Conservation (phyloP, 92 coral and sea anemone genomes). For the Epizoanthus stellaris region DNA sequence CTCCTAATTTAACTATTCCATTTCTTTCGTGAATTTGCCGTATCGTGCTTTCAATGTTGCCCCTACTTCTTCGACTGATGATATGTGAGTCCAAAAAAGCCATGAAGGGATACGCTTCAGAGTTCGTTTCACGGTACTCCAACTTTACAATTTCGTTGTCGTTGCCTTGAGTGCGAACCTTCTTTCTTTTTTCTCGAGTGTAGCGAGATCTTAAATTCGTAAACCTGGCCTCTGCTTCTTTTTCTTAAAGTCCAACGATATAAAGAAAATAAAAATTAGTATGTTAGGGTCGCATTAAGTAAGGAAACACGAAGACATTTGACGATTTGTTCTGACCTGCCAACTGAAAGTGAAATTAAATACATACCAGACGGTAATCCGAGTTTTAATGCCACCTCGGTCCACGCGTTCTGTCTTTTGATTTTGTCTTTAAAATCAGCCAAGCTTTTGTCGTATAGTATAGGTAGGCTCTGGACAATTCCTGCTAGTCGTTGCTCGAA, state of each 20-base stretch:
- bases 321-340: no score
- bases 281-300: neutral
- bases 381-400: slow-evolving; percentile 33
- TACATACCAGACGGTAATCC: slow-evolving; percentile 41
- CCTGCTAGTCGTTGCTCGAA: slow-evolving; percentile 39
- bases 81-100: slow-evolving; percentile 28
- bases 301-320: no score
- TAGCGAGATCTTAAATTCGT: slow-evolving; percentile 34
- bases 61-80: slow-evolving; percentile 36
- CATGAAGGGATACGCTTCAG: slow-evolving; percentile 32
- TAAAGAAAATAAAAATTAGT: neutral
- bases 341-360: no score
- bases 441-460: slow-evolving; percentile 26
- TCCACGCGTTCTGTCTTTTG: slow-evolving; percentile 40
- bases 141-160: neutral
- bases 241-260: slow-evolving; percentile 27
- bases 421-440: slow-evolving; percentile 28
- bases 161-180: neutral
- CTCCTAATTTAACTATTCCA: slow-evolving; percentile 30
- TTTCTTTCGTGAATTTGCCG: slow-evolving; percentile 28
- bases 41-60: slow-evolving; percentile 12
- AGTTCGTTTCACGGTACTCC: slow-evolving; percentile 5
- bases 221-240: slow-evolving; percentile 45
- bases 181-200: slow-evolving; percentile 38
- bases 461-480: slow-evolving; percentile 29